Base-by-base conservation (phyloP, 1,140 invertebrate species). In the Gryllus bimaculatus region DNA sequence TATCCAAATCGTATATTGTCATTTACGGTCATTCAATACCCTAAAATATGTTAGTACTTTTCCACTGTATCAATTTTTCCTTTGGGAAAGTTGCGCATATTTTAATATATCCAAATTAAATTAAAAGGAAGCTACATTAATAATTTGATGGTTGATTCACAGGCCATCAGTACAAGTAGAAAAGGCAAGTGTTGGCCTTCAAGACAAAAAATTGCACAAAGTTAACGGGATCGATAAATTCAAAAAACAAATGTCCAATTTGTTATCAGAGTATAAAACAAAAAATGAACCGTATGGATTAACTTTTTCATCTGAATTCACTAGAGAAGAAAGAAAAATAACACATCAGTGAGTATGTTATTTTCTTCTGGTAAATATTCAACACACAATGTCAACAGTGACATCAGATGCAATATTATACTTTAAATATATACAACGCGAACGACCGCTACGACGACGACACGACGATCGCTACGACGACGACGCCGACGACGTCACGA, bases 281-380 rank as follows among this genome's bases (percentile, higher is more conserved):
- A 87, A 88, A 48, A 83, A 88, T 76, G 84, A 86, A 76, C 87
- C 88, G 81, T 86, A 89, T 0, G 91, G 90, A 82, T 83, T 93
- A 79, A 87, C 91, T 54, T 94, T 94, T 84, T 89, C 90, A 21
- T 85, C 87, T 0, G 90, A 92, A 75, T 94, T 94, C 83, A 88
- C 87, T 0, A 92, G 90, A 78, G 92, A 93, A 47, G 93, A 95
- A 83, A 86, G 93, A 73, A 89, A 89, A 8, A 81, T 86, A 8
- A 89, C 94, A 79, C 93, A 94, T 83, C 83, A 88, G 89, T 90
- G 85, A 84, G 85, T 83, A 66, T 75, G 47, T 48, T 21, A 76
- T 21, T 73, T 76, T 66, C 39, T 15, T 77, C 15, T 78, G 7
- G n/a, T 3, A 4, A 76, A 76, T 5, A 13, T 76, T 18, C 21